Percentiles rank a stretch among this genome's conserved stretches.
Evolutionary conservation across 2,797 vertebrate genomes (phyloP).

Genomic region (Gymnodraco acuticeps): DNA sequence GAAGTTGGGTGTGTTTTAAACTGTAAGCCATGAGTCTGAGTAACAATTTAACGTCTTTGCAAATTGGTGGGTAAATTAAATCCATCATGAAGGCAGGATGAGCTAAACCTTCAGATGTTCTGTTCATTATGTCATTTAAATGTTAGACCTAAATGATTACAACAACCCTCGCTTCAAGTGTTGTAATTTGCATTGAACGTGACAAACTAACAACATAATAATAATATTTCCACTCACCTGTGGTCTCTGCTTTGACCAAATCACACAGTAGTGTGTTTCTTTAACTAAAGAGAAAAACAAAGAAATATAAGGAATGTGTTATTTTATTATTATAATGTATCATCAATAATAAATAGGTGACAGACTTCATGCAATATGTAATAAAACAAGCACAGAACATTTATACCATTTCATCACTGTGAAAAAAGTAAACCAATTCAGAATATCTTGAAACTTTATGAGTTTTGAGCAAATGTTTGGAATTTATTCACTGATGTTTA

Average conservation of each 20-base stretch:
- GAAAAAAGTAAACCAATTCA: slow-evolving; percentile 99
- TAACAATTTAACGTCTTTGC: neutral
- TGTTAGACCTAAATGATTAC: neutral
- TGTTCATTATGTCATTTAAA: slow-evolving; percentile 9
- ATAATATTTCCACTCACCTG: slow-evolving; percentile 67
- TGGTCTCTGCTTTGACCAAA: slow-evolving; percentile 50
- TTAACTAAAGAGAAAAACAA: slow-evolving; percentile 68
- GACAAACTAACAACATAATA: neutral
- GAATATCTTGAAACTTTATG: slow-evolving; percentile 86
- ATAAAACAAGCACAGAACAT: slow-evolving; percentile 74
- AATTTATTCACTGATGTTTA: slow-evolving; percentile 90
- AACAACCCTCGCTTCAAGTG: neutral
- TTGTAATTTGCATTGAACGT: neutral
- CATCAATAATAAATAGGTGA: slow-evolving; percentile 22
- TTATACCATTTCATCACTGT: slow-evolving; percentile 86
- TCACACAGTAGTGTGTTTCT: slow-evolving; percentile 52
- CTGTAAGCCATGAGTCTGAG: slow-evolving; percentile 2
- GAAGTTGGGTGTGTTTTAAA: slow-evolving; percentile 15
- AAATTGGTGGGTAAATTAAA: slow-evolving; percentile 7
- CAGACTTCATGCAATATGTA: slow-evolving; percentile 88
- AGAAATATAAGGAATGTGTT: slow-evolving; percentile 32
- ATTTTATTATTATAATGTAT: neutral
- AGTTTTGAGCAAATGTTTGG: slow-evolving; percentile 82
- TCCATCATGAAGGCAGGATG: neutral
- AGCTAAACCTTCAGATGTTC: slow-evolving; percentile 2